Evolutionary conservation across 2,888 invertebrate genomes (phyloP), one percentile per base, ranked within the genome.

Genomic region (Eumacrocentrus americanus): DNA sequence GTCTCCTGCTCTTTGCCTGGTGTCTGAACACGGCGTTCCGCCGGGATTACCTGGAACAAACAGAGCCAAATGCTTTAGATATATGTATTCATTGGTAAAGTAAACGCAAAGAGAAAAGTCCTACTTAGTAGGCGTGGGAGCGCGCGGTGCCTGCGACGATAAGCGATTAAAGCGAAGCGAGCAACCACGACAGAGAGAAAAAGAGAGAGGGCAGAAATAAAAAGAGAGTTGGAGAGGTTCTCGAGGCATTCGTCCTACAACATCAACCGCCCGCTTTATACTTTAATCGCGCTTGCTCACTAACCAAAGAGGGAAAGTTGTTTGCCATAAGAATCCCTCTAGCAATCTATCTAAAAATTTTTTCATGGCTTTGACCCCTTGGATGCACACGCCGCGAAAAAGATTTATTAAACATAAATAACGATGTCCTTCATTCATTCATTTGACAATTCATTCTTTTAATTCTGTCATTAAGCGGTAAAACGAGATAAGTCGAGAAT

Each of bases 11-110:
- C 77, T 11, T 80, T 55, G 7, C 37, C 44, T 6, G 51, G 23
- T 37, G 34, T 77, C 2, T 72, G 71, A 9, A 69, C 62, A 20
- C 76, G 74, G 7, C 79, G 76, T 44, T 80, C 80, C 9, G 72
- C 78, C 67, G 80, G 79, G 64, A 77, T 79, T 58, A 80, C 79
- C 79, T 80, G 71, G 0, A 70, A 73, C 23, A 22, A 48, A 29
- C 51, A 23, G n/a, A 35, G 9, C n/a, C 11, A 40, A 7, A 34
- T 40, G 18, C 18, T 20, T 54, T 40, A 25, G 25, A 40, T 29
- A 29, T 22, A 38, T 25, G 20, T 50, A 22, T 16, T 38, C 7
- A 23, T 22, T 14, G 7, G 42, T 42, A 12, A 46, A 12, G 22
- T 55, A 37, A 46, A 57, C 16, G 37, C 7, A 34, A 58, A 42